These are phyloP conservation scores for Pipra filicauda DNA, from an alignment of 2,113 vertebrate species.

Conservation along the genomic window DNA sequence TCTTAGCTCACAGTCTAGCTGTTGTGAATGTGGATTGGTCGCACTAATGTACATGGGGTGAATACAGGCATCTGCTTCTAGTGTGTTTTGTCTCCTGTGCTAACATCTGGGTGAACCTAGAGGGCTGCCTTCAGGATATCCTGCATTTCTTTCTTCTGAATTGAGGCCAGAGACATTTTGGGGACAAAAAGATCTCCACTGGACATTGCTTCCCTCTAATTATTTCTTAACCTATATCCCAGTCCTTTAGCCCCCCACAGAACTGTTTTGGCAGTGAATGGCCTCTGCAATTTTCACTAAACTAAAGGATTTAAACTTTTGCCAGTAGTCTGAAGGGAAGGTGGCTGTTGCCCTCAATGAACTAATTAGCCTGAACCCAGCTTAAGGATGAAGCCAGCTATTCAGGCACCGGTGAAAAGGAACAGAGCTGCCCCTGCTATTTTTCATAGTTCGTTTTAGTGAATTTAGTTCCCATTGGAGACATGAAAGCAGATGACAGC, in stretches of 20 bases:
- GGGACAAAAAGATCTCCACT: background rate
- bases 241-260: background rate
- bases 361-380: background rate
- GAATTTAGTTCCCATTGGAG: constrained; percentile 2
- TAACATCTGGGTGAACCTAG: background rate
- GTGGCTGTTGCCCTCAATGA: background rate
- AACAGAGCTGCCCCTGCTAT: background rate
- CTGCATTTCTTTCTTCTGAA: background rate
- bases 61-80: background rate
- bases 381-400: background rate
- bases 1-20: background rate
- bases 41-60: accelerated
- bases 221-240: background rate
- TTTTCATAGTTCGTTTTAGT: background rate
- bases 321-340: background rate
- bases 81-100: background rate
- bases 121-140: background rate
- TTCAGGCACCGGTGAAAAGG: background rate
- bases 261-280: background rate
- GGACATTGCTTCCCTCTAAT: background rate
- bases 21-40: accelerated
- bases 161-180: background rate
- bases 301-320: background rate
- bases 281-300: background rate
- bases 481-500: background rate